Evolutionary conservation across 2,797 vertebrate species (phyloP), one percentile per base, ranked within the genome.

Genomic region (Periparus ater): DNA sequence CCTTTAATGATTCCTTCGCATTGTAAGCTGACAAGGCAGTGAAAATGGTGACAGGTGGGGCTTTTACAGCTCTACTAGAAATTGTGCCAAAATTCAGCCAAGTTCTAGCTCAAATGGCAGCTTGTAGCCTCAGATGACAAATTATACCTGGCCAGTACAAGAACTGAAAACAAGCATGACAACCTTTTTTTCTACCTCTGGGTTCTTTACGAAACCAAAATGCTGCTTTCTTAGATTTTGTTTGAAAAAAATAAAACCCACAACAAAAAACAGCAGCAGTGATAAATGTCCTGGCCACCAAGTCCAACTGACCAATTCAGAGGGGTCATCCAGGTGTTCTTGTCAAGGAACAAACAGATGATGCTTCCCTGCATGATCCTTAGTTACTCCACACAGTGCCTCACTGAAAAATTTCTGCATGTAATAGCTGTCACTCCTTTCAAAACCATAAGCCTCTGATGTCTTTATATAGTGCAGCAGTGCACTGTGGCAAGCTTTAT

Each of bases 351-450:
- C 55, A 95, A 93, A 96, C 51, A 85, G 91, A 96, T 95, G 93
- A 87, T 89, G 83, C 63, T 77, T 88, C 91, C 68, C 95, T 73
- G n/a, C 54, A 10, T 71, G 96, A 74, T 91, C 80, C 50, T 74
- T 94, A 78, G 89, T 91, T 95, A 90, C 88, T 89, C 50, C 88
- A 79, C 1, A 5, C 73, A 21, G 83, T 34, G 74, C 67, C 77
- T 94, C 71, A 9, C 89, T 70, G 89, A 94, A 95, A 96, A 80
- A 74, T 91, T 96, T 94, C 83, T 76, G 74, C 63, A 61, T 93
- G 85, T 95, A 96, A 87, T 96, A 95, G 83, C 95, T 97, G 95
- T 97, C 96, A 94, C 83, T 95, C 91, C 89, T 86, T 91, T 95
- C 93, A 95, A 77, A 95, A 88, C 91, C 6, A 0, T 94, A 63